These are phyloP conservation scores for Meliscaeva auricollis DNA, from an alignment of 2,888 invertebrate species.

Conservation along the genomic window DNA sequence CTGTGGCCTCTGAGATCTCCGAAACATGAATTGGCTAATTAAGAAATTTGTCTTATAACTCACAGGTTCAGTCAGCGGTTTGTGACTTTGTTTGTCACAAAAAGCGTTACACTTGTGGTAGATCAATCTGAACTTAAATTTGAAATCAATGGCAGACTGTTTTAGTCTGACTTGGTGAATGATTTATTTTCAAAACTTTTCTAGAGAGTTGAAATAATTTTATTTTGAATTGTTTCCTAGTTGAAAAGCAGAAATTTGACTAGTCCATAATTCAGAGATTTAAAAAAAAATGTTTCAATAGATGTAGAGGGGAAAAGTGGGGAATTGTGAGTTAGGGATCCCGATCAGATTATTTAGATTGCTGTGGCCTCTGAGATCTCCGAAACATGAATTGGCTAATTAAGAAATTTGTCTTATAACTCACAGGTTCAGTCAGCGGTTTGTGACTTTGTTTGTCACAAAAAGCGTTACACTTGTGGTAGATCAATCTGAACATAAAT, in stretches of 20 bases:
- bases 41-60: background rate
- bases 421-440: slow-evolving; percentile 82
- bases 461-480: slow-evolving; percentile 82
- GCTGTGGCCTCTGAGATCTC: too few relatives aligned
- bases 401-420: background rate
- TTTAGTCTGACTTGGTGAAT: slow-evolving; percentile 78
- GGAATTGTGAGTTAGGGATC: too few relatives aligned
- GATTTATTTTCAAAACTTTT: slow-evolving; percentile 38
- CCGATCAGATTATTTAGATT: too few relatives aligned
- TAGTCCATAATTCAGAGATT: background rate
- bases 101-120: slow-evolving; percentile 83
- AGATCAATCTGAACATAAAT: slow-evolving; percentile 77
- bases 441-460: slow-evolving; percentile 77
- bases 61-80: slow-evolving; percentile 82
- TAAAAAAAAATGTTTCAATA: too few relatives aligned
- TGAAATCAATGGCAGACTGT: slow-evolving; percentile 78
- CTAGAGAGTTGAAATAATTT: slow-evolving; percentile 33
- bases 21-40: too few relatives aligned
- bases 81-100: slow-evolving; percentile 77
- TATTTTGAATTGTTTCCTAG: slow-evolving; percentile 51
- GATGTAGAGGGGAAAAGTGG: too few relatives aligned
- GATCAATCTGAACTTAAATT: slow-evolving; percentile 77
- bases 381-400: too few relatives aligned
- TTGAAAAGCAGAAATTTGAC: slow-evolving; percentile 12
- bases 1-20: too few relatives aligned